phyloP scores from a whole-genome alignment of 2,113 vertebrate species.

The Origma solitaria region DNA sequence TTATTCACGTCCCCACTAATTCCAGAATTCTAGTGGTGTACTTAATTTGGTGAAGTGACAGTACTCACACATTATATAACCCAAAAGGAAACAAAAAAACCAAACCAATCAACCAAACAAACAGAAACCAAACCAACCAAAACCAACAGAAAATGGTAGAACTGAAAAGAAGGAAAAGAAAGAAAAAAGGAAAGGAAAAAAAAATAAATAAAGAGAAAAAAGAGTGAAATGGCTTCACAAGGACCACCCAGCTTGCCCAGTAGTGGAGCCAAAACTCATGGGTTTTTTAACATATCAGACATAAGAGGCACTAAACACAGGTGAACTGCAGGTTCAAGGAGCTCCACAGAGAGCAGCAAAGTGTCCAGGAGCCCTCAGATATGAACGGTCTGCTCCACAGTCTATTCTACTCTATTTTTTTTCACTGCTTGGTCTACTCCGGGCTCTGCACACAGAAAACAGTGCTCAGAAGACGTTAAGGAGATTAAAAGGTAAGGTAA shows the following conservation, averaged over 20 bases:
- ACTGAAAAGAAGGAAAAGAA: background rate
- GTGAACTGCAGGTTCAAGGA: background rate
- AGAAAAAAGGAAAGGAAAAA: background rate
- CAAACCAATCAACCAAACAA: rapidly evolving
- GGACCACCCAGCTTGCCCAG: background rate
- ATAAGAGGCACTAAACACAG: background rate
- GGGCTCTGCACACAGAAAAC: background rate
- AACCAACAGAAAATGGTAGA: background rate
- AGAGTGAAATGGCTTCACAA: background rate
- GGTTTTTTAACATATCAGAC: background rate
- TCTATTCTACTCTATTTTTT: background rate
- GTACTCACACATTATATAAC: background rate
- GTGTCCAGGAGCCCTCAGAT: background rate
- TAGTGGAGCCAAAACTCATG: background rate
- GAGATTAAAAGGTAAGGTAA: background rate
- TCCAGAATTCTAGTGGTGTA: background rate
- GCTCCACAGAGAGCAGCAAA: background rate
- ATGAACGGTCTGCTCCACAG: background rate
- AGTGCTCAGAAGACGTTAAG: background rate
- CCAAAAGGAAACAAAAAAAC: background rate
- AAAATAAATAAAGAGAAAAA: background rate
- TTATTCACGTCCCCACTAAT: background rate
- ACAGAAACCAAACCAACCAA: background rate
- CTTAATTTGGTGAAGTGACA: background rate
- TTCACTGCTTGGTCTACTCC: background rate